phyloP scores from a whole-genome alignment of 2,113 vertebrate genomes.

The Sprattus sprattus region DNA sequence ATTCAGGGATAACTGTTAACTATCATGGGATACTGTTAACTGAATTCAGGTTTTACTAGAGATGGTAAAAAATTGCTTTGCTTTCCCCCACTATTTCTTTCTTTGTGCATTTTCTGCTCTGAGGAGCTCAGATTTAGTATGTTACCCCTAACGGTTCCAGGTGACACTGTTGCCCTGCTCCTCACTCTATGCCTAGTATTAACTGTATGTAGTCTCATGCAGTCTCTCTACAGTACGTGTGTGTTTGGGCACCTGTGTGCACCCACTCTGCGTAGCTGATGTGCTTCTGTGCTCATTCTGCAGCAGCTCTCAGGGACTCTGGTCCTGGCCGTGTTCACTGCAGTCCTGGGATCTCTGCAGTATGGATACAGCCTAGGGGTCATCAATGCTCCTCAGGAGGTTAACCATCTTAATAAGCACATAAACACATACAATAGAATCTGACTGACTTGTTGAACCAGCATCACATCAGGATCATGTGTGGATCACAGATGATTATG shows the following conservation, averaged over 20 bases:
- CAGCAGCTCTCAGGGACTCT: conserved; percentile 83
- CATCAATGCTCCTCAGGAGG: conserved; percentile 93
- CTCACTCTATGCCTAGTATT: background rate
- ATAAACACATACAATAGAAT: background rate
- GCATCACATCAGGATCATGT: background rate
- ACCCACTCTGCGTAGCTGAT: background rate
- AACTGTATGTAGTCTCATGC: background rate
- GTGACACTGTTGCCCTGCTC: background rate
- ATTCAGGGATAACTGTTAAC: too few relatives aligned
- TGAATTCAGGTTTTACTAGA: background rate
- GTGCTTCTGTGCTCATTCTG: conserved; percentile 28
- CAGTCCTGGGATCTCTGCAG: conserved; percentile 86
- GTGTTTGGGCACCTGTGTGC: conserved; percentile 20
- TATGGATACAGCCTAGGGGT: conserved; percentile 92
- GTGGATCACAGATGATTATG: background rate
- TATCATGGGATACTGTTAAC: too few relatives aligned
- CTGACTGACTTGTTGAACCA: background rate
- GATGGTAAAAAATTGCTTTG: too few relatives aligned
- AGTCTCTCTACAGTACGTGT: background rate
- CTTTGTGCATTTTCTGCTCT: too few relatives aligned
- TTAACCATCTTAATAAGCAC: conserved; percentile 42
- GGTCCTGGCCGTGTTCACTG: conserved; percentile 81
- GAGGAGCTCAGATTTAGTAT: too few relatives aligned
- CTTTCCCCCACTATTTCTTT: too few relatives aligned
- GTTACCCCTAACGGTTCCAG: background rate